Percentiles rank a stretch among this genome's conserved stretches.
phyloP scores from a whole-genome alignment of 2,797 vertebrate genomes.

The Phalloptychus januarius region DNA sequence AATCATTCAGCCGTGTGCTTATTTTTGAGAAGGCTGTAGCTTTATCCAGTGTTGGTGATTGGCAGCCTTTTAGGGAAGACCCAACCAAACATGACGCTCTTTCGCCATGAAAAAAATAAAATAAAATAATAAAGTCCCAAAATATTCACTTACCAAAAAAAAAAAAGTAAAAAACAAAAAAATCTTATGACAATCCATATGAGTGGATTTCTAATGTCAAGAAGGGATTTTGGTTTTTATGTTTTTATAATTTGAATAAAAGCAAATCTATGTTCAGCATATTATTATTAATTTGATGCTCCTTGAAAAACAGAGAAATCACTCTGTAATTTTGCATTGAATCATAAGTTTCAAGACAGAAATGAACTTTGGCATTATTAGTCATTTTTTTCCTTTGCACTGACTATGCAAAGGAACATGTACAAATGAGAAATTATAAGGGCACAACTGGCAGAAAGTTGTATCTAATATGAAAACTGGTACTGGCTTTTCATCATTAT shows the following conservation, averaged over 20 bases:
- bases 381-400: background rate
- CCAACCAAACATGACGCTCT: background rate
- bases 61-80: background rate
- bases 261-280: background rate
- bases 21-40: background rate
- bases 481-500: background rate
- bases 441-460: background rate
- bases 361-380: background rate
- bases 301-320: background rate
- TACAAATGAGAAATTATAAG: background rate
- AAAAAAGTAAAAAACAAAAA: too few species aligned
- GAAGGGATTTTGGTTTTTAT: background rate
- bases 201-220: background rate
- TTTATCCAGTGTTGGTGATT: background rate
- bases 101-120: background rate
- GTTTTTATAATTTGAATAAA: background rate
- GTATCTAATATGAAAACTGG: background rate
- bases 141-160: too few species aligned
- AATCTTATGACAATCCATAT: background rate
- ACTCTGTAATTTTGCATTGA: background rate
- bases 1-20: background rate
- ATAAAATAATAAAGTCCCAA: background rate
- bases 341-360: background rate
- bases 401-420: background rate
- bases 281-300: background rate